phyloP scores from a whole-genome alignment of 2,888 invertebrate genomes.

The Drymonia ruficornis region DNA sequence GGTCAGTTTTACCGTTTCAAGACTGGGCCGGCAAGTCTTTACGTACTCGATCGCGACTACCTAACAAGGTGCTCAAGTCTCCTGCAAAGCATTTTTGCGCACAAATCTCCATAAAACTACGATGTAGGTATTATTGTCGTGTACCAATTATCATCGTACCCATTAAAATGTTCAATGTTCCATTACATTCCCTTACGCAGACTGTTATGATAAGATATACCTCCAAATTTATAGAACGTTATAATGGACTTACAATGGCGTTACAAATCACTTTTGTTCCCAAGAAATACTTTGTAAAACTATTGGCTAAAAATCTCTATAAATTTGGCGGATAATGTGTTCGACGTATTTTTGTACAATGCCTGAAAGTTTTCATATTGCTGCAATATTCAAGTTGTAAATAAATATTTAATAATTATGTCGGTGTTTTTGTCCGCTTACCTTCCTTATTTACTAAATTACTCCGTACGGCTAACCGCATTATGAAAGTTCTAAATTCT shows the following conservation, averaged over 20 bases:
- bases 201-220: constrained; percentile 51
- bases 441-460: background rate
- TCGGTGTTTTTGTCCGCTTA: constrained; percentile 13
- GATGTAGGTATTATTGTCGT: no score
- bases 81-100: background rate
- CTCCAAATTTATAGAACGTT: no score
- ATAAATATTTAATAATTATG: constrained; percentile 49
- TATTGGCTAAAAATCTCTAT: no score
- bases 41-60: no score
- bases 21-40: no score
- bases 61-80: background rate
- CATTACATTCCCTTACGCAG: constrained; percentile 63
- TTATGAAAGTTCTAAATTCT: no score
- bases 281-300: no score
- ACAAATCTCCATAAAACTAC: background rate
- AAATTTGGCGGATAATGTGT: no score
- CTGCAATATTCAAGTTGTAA: constrained; percentile 77
- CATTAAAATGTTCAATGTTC: constrained; percentile 28
- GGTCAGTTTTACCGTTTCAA: no score
- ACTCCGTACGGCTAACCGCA: no score
- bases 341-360: constrained; percentile 72
- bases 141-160: background rate
- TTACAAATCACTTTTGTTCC: no score
- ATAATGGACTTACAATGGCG: no score
- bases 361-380: constrained; percentile 57